Evolutionary conservation across 2,888 invertebrate species (phyloP), one percentile per base, ranked within the genome.

Genomic region (Diploptera punctata): DNA sequence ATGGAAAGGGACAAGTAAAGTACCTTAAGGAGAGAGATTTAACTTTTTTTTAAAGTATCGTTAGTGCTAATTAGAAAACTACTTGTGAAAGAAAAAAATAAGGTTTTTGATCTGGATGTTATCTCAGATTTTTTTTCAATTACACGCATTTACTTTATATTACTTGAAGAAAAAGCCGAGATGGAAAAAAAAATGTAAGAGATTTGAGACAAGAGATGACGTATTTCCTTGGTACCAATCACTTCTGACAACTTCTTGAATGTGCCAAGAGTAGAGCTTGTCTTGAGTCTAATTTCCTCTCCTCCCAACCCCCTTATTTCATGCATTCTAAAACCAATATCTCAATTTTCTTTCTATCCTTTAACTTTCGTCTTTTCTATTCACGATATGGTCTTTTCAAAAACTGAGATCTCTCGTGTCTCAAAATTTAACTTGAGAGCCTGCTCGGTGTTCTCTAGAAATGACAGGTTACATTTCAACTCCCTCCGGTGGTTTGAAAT

Each of bases 391-490:
- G 57, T 29, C 57, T 57, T 57, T 57, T 57, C 57, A 57, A 57
- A n/a, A 57, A 57, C 29, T 57, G 57, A 65, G 33, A 65, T 47
- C 44, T 65, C 33, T 65, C 65, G 65, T 65, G 47, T 65, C 47
- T 47, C 47, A 44, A 65, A 65, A 65, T 65, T 65, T 65, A 65
- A 47, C 65, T 65, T 65, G 16, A 29, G 65, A 44, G n/a, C 47
- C 38, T 62, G 19, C 16, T 24, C 62, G 24, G 13, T 52, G 26
- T 29, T 57, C 29, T 57, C 57, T 10, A 65, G 44, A 44, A 29
- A 65, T 65, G 65, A 65, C 65, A 65, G 65, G 47, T 47, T 65
- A 65, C 65, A 47, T 65, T 65, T 65, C 65, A 21, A n/a, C 65
- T 26, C 65, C 65, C 57, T 1, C n/a, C 26, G 29, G 21, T 24